Conservation (phyloP, 2,797 vertebrate species). For the Oreonectes daqikongensis region DNA sequence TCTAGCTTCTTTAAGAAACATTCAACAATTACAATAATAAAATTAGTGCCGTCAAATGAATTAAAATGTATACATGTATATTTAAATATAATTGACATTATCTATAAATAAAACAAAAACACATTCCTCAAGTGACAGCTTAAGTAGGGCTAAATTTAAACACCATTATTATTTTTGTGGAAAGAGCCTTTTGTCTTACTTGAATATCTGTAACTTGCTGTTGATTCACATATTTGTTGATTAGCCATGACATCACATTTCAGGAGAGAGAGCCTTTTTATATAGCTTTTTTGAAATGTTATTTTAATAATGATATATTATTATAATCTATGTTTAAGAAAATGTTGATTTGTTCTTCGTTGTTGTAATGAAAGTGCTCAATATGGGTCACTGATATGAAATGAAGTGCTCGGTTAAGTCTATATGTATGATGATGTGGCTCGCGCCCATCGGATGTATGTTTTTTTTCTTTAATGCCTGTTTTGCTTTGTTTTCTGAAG, state of each 20-base stretch:
- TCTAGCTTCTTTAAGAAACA: not conserved
- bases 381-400: slow-evolving; percentile 56
- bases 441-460: slow-evolving; percentile 65
- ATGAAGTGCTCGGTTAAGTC: slow-evolving; percentile 54
- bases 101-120: too few relatives aligned
- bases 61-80: too few relatives aligned
- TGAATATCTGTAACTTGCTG: slow-evolving; percentile 9
- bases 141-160: too few relatives aligned
- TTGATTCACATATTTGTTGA: not conserved
- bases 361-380: slow-evolving; percentile 24
- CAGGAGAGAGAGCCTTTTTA: not conserved
- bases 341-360: not conserved
- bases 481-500: slow-evolving; percentile 41
- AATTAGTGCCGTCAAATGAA: too few relatives aligned
- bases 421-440: slow-evolving; percentile 72
- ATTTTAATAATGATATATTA: not conserved
- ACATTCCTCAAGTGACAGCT: too few relatives aligned
- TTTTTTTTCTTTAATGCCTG: slow-evolving; percentile 52
- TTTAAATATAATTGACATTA: too few relatives aligned
- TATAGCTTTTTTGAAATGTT: not conserved
- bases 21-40: not conserved
- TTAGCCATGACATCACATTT: not conserved
- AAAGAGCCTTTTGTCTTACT: slow-evolving; percentile 12
- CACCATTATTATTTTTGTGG: too few relatives aligned
- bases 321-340: not conserved